Conservation (phyloP, 2,888 invertebrate genomes). For the Octonoba sinensis region DNA sequence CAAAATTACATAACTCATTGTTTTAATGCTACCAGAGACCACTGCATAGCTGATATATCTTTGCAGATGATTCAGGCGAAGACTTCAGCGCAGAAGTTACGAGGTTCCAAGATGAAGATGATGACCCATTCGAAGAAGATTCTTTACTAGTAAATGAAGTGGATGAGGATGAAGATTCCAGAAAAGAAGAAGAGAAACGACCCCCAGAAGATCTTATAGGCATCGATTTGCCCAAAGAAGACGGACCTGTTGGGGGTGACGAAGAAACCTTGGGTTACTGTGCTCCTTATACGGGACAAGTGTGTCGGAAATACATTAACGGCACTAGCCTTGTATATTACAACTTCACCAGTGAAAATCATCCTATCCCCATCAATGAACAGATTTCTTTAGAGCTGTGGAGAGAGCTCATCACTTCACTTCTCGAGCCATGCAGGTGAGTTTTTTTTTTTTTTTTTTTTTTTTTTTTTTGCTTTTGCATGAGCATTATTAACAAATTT, state of each 20-base stretch:
- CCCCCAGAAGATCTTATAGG: slow-evolving; percentile 18
- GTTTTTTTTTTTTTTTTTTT: background rate
- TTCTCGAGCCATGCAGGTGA: slow-evolving; percentile 82
- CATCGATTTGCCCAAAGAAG: slow-evolving; percentile 32
- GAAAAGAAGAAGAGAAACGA: slow-evolving; percentile 27
- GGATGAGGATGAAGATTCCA: slow-evolving; percentile 13
- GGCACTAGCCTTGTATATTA: slow-evolving; percentile 82
- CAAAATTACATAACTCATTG: no score
- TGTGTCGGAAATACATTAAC: slow-evolving; percentile 77
- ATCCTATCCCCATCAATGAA: slow-evolving; percentile 84
- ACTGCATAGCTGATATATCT: no score
- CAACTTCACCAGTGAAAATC: slow-evolving; percentile 77
- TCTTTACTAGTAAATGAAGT: slow-evolving; percentile 25
- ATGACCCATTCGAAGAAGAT: slow-evolving; percentile 6
- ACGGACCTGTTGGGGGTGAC: slow-evolving; percentile 19
- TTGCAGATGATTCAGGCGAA: no score
- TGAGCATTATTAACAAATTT: no score
- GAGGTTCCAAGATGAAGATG: background rate
- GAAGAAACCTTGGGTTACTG: slow-evolving; percentile 78
- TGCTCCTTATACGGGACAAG: slow-evolving; percentile 87
- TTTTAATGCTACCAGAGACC: no score
- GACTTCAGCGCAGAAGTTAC: no score
- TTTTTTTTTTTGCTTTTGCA: background rate
- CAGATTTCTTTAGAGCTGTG: slow-evolving; percentile 85
- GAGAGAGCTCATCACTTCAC: slow-evolving; percentile 85